Evolutionary conservation across 1,140 invertebrate species (phyloP).

Genomic region (Himalopsyche phryganea): DNA sequence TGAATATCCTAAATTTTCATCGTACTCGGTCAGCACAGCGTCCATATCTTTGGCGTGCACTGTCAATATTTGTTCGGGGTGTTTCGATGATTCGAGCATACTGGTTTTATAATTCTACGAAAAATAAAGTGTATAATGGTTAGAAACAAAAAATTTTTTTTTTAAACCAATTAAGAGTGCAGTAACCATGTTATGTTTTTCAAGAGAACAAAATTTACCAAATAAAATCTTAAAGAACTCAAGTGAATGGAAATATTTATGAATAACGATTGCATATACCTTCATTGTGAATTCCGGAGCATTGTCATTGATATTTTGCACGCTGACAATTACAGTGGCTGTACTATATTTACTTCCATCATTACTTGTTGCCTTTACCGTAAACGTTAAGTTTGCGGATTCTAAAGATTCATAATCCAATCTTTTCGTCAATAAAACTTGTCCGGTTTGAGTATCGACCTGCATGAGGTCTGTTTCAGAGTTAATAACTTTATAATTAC

Average conservation of each 20-base stretch:
- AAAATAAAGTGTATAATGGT: no score
- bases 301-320: constrained; percentile 78
- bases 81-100: constrained; percentile 65
- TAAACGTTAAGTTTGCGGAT: constrained; percentile 65
- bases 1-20: constrained; percentile 62
- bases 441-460: constrained; percentile 64
- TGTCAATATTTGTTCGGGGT: constrained; percentile 64
- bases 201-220: no score
- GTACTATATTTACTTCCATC: constrained; percentile 65
- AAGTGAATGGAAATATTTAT: no score
- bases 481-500: constrained; percentile 58
- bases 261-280: no score
- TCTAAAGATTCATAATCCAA: constrained; percentile 71
- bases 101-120: constrained; percentile 66
- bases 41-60: constrained; percentile 71
- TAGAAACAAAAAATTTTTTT: no score
- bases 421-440: constrained; percentile 66
- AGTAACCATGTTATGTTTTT: no score
- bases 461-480: constrained; percentile 53
- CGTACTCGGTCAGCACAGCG: constrained; percentile 58
- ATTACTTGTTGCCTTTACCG: constrained; percentile 67
- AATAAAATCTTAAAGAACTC: no score
- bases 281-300: constrained; percentile 67
- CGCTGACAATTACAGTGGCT: constrained; percentile 66
- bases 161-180: no score